Conservation (phyloP, 2,113 vertebrate species). For the Tauraco erythrolophus region DNA sequence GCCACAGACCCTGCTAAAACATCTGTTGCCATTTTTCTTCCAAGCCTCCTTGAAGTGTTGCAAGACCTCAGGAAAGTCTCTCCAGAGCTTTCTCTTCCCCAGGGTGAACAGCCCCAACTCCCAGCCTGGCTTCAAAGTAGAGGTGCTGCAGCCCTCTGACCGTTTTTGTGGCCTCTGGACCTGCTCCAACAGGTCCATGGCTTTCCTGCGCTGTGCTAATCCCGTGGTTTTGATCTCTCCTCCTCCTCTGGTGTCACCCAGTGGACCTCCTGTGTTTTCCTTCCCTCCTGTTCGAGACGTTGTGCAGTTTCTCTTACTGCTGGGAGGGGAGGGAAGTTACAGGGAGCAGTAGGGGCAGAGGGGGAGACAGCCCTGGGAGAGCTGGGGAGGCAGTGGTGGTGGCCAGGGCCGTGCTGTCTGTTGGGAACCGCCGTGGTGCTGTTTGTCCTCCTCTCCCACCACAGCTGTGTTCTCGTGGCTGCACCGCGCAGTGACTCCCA, state of each 20-base stretch:
- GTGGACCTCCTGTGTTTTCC: not conserved
- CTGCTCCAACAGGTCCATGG: not conserved
- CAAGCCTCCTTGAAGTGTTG: not conserved
- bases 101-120: not conserved
- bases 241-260: not conserved
- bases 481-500: not conserved
- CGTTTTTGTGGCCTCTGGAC: no score
- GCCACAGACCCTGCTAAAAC: not conserved
- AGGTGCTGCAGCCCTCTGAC: no score
- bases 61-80: fast-evolving
- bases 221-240: not conserved
- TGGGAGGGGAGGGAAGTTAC: not conserved
- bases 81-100: not conserved
- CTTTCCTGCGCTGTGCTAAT: not conserved
- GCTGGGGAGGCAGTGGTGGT: not conserved
- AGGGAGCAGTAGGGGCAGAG: not conserved
- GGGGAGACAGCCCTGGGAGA: not conserved
- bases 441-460: not conserved
- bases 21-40: not conserved
- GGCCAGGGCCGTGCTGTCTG: not conserved
- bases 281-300: not conserved
- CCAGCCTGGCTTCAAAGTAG: not conserved
- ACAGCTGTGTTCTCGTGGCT: not conserved
- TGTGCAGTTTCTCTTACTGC: fast-evolving
- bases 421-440: not conserved